phyloP scores from a whole-genome alignment of 2,113 vertebrate genomes.

The Ascaphus truei region DNA sequence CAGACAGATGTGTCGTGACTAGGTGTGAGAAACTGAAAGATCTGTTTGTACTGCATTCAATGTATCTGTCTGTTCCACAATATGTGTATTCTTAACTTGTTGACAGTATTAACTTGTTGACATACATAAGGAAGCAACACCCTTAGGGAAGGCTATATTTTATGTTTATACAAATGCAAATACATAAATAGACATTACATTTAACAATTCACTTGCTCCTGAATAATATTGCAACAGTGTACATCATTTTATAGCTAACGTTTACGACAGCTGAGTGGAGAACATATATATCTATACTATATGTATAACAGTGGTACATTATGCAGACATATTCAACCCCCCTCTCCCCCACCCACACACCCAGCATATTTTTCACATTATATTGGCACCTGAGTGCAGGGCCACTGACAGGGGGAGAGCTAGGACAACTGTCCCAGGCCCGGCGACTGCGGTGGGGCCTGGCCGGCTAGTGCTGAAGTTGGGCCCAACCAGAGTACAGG shows the following conservation, averaged over 20 bases:
- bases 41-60: not conserved
- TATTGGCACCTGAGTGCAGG: too few relatives aligned
- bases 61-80: slow-evolving; percentile 17
- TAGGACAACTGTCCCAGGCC: too few relatives aligned
- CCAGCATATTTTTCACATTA: too few relatives aligned
- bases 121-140: slow-evolving; percentile 15
- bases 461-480: too few relatives aligned
- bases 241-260: not conserved
- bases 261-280: too few relatives aligned
- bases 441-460: too few relatives aligned
- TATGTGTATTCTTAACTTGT: slow-evolving; percentile 31
- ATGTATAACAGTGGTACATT: too few relatives aligned
- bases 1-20: slow-evolving; percentile 1
- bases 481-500: too few relatives aligned
- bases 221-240: not conserved
- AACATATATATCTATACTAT: too few relatives aligned
- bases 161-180: slow-evolving; percentile 18
- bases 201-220: not conserved
- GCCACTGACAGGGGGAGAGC: too few relatives aligned
- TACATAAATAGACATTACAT: slow-evolving; percentile 14
- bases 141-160: slow-evolving; percentile 19
- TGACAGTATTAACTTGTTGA: slow-evolving; percentile 29
- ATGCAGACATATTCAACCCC: too few relatives aligned
- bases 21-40: slow-evolving; percentile 16
- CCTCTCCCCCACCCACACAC: too few relatives aligned